Percentiles rank a stretch among this genome's conserved stretches.
Conservation (phyloP, 2,113 vertebrate species). For the Aptenodytes patagonicus region DNA sequence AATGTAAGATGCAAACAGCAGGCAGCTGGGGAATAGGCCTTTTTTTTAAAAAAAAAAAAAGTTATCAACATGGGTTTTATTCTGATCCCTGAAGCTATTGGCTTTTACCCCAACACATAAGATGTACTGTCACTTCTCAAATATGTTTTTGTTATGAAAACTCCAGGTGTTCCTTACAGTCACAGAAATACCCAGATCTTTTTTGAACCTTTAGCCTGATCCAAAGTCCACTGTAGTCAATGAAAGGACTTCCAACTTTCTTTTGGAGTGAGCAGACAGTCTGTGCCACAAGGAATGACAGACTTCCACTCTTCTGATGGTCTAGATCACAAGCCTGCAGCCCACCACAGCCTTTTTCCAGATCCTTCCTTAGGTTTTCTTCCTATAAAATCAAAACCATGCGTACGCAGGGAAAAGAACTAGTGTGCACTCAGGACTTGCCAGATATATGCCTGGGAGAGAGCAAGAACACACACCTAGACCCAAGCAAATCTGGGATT, state of each 20-base stretch:
- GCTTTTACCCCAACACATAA: neutral
- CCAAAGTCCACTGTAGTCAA: neutral
- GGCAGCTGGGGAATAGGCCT: neutral
- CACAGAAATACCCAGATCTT: neutral
- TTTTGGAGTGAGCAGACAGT: neutral
- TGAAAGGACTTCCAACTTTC: neutral
- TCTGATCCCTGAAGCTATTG: neutral
- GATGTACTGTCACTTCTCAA: neutral
- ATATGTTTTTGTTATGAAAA: neutral
- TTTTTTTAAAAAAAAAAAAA: neutral
- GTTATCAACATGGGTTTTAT: neutral
- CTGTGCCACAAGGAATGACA: neutral
- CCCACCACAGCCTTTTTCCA: neutral
- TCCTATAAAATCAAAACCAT: neutral
- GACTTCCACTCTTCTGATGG: neutral
- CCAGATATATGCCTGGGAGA: neutral
- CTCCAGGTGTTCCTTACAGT: neutral
- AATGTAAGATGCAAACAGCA: neutral
- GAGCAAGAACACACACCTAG: neutral
- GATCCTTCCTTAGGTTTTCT: neutral
- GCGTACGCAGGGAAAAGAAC: fast-evolving
- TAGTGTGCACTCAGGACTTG: neutral
- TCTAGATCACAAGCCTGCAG: neutral
- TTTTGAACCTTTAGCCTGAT: neutral
- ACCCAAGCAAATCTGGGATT: neutral